Evolutionary conservation across 2,113 vertebrate genomes (phyloP).

Genomic region (Balaeniceps rex): DNA sequence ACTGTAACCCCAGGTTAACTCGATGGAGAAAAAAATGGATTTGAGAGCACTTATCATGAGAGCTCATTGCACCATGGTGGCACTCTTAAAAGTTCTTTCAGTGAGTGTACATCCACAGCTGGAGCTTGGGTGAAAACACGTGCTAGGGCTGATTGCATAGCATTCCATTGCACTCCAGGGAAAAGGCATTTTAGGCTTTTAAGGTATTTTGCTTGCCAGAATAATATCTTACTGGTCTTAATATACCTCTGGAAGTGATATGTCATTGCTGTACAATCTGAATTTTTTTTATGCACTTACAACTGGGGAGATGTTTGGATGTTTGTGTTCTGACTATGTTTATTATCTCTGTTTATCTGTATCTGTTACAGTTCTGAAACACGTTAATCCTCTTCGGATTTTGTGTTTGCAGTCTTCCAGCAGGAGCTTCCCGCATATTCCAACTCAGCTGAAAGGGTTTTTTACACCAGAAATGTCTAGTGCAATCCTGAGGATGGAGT

Average conservation of each 20-base stretch:
- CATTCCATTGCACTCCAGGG: neutral
- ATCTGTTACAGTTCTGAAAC: neutral
- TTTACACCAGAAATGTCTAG: neutral
- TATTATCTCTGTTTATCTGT: neutral
- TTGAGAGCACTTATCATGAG: neutral
- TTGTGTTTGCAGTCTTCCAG: neutral
- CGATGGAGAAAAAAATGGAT: accelerated
- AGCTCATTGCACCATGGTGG: neutral
- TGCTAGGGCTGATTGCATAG: neutral
- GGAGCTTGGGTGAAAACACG: neutral
- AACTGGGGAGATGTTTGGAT: neutral
- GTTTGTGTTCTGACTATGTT: neutral
- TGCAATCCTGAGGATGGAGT: neutral
- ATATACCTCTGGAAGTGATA: neutral
- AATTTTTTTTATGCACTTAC: neutral
- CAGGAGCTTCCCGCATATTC: neutral
- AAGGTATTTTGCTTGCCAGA: neutral
- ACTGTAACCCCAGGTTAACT: neutral
- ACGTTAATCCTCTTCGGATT: neutral
- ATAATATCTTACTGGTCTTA: neutral
- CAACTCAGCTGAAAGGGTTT: neutral
- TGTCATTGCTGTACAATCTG: neutral
- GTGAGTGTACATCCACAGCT: neutral
- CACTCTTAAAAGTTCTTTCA: neutral
- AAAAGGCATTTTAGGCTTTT: neutral